These are phyloP conservation scores for Sterna hirundo DNA, from an alignment of 2,113 vertebrate genomes.

Conservation along the genomic window DNA sequence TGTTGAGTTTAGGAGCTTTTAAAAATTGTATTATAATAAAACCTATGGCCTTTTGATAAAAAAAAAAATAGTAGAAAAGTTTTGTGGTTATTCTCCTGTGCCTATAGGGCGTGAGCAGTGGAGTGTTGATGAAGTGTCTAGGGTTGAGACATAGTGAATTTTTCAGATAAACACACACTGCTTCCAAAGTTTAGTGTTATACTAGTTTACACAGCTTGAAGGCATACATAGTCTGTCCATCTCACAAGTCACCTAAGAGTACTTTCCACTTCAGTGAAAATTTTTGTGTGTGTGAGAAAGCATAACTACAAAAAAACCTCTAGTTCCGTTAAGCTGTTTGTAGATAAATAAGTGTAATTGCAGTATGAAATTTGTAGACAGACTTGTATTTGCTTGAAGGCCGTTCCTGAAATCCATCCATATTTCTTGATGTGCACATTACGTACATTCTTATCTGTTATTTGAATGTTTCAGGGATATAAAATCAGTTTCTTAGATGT, in stretches of 20 bases:
- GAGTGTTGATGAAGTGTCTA: neutral
- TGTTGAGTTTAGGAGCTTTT: neutral
- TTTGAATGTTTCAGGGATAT: slow-evolving; percentile 41
- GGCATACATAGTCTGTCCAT: neutral
- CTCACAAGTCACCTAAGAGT: neutral
- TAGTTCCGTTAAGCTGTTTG: neutral
- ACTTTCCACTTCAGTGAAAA: slow-evolving; percentile 38
- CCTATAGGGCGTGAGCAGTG: neutral
- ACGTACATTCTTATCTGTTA: slow-evolving; percentile 22
- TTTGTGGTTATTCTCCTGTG: neutral
- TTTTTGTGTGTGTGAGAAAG: neutral
- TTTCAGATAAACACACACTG: neutral
- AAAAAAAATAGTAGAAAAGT: neutral
- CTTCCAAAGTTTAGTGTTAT: neutral
- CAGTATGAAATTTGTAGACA: neutral
- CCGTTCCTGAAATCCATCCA: slow-evolving; percentile 8
- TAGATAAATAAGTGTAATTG: slow-evolving; percentile 36
- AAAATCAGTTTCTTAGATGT: slow-evolving; percentile 49
- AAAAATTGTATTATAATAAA: neutral
- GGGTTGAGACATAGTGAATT: neutral
- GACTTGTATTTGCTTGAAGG: slow-evolving; percentile 35
- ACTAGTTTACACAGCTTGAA: neutral
- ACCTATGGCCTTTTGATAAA: neutral
- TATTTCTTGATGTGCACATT: slow-evolving; percentile 50
- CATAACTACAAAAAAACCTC: neutral